Percentiles rank a stretch among this genome's conserved stretches.
phyloP scores from a whole-genome alignment of 2,113 vertebrate genomes.

The Sinocyclocheilus maitianheensis region DNA sequence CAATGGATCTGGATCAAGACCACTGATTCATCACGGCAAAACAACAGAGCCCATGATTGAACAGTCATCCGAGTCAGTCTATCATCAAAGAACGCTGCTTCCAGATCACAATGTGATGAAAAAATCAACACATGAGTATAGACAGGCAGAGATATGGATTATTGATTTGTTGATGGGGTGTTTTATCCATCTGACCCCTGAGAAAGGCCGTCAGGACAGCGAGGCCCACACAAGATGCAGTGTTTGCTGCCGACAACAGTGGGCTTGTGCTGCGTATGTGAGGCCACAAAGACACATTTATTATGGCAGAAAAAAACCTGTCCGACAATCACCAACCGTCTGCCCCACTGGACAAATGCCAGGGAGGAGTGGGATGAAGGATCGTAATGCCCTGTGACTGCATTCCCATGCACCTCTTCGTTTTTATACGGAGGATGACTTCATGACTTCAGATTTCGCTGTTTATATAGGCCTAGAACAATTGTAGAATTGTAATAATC shows the following conservation, averaged over 20 bases:
- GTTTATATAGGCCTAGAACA: background rate
- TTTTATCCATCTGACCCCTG: constrained; percentile 28
- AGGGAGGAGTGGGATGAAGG: constrained; percentile 37
- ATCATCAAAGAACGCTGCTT: background rate
- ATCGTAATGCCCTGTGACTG: background rate
- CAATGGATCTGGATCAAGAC: background rate
- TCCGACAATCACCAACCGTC: constrained; percentile 43
- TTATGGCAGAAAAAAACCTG: constrained; percentile 52
- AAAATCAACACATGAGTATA: constrained; percentile 16
- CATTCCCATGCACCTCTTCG: constrained; percentile 14
- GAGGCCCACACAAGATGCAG: constrained; percentile 49
- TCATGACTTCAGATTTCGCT: background rate
- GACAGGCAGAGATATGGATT: constrained; percentile 35
- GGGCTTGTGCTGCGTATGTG: constrained; percentile 57
- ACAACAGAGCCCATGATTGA: background rate
- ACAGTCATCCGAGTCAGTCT: background rate
- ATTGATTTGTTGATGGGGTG: constrained; percentile 41
- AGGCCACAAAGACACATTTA: constrained; percentile 69
- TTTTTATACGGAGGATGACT: background rate
- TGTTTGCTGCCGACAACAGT: constrained; percentile 66
- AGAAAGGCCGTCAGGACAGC: constrained; percentile 12
- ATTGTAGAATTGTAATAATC: background rate
- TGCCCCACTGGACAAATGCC: constrained; percentile 17
- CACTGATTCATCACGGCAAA: constrained; percentile 35
- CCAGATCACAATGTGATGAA: constrained; percentile 34